Evolutionary conservation across 2,888 invertebrate species (phyloP).

Genomic region (Embidobia sp.): DNA sequence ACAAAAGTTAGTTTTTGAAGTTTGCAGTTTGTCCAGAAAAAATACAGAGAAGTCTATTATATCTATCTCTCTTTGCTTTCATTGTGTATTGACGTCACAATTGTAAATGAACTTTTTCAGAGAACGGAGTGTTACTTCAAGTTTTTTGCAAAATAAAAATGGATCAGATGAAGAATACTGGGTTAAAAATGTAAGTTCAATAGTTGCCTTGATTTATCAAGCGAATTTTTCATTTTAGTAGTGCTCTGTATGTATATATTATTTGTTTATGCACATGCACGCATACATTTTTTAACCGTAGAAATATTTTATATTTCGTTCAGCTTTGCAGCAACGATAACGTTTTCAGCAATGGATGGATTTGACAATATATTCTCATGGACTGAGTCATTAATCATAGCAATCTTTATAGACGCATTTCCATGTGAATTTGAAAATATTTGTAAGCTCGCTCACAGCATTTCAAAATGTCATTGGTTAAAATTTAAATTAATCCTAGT

Average conservation of each 20-base stretch:
- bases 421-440: neutral
- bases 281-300: too few relatives aligned
- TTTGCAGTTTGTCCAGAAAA: too few relatives aligned
- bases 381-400: neutral
- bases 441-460: conserved; percentile 15
- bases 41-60: too few relatives aligned
- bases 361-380: neutral
- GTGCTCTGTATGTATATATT: neutral
- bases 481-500: too few relatives aligned
- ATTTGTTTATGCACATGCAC: neutral
- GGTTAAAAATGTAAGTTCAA: neutral
- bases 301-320: conserved; percentile 9
- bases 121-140: too few relatives aligned
- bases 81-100: neutral
- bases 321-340: neutral
- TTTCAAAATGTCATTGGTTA: too few relatives aligned
- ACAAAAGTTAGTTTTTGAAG: too few relatives aligned
- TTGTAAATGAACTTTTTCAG: neutral
- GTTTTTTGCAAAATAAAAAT: neutral
- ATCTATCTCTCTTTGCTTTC: too few relatives aligned
- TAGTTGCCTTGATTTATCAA: neutral
- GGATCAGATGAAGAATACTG: neutral
- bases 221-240: too few relatives aligned
- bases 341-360: conserved; percentile 11
- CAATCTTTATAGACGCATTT: neutral